phyloP scores from a whole-genome alignment of 2,797 vertebrate genomes.

The Gambelia wislizenii region DNA sequence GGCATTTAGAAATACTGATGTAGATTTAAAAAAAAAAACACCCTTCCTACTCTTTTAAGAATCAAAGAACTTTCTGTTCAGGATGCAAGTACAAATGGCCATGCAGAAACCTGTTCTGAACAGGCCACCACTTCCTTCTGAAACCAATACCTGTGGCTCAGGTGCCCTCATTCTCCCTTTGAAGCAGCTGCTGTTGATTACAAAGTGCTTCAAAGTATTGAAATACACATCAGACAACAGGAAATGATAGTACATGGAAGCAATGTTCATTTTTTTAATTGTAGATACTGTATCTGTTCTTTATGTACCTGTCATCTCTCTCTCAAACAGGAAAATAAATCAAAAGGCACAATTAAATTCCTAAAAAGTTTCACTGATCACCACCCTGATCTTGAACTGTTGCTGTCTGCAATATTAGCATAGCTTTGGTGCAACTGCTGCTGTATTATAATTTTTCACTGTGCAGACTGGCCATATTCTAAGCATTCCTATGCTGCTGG shows the following conservation, averaged over 20 bases:
- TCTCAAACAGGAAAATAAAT: neutral
- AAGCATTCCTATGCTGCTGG: neutral
- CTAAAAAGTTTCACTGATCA: neutral
- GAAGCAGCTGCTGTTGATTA: neutral
- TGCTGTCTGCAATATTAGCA: neutral
- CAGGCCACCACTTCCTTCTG: neutral
- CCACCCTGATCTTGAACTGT: neutral
- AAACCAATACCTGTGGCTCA: neutral
- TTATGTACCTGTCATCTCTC: neutral
- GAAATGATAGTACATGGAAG: neutral
- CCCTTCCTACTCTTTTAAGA: neutral
- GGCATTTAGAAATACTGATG: neutral
- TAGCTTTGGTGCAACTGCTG: neutral
- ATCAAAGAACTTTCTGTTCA: conserved; percentile 14
- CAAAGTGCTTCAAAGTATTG: neutral
- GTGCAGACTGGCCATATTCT: neutral
- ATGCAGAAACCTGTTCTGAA: neutral
- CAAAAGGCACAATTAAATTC: neutral
- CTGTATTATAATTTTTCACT: neutral
- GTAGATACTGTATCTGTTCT: neutral
- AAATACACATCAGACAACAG: conserved; percentile 4
- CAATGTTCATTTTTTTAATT: neutral
- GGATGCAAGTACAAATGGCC: neutral
- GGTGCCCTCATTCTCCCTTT: neutral
- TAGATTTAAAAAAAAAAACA: neutral